These are phyloP conservation scores for Indicator maculatus DNA, from an alignment of 2,113 vertebrate species.

Conservation along the genomic window DNA sequence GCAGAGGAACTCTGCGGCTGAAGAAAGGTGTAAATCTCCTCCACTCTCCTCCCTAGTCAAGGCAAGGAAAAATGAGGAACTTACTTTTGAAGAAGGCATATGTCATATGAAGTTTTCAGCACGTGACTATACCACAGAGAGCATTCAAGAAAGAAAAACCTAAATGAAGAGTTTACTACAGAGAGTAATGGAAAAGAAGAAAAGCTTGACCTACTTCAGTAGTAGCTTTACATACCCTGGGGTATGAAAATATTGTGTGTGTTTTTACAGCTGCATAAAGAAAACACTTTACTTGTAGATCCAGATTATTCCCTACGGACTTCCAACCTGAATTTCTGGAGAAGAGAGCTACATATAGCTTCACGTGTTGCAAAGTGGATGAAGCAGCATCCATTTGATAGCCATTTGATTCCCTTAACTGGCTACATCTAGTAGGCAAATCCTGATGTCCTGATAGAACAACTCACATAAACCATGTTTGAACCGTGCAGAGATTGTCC, in stretches of 20 bases:
- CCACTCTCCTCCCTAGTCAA: neutral
- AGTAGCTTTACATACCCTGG: neutral
- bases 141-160: neutral
- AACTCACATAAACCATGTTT: neutral
- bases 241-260: neutral
- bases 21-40: neutral
- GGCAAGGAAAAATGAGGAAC: neutral
- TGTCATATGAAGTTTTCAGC: neutral
- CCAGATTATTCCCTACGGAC: neutral
- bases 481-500: neutral
- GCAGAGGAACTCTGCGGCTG: neutral
- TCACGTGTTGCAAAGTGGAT: neutral
- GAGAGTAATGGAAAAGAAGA: neutral
- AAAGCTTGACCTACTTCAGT: neutral
- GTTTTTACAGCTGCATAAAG: neutral
- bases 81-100: neutral
- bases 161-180: neutral
- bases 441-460: neutral
- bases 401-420: slow-evolving; percentile 20
- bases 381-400: slow-evolving; percentile 17
- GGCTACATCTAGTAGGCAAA: neutral
- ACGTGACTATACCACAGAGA: neutral
- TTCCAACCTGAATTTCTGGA: neutral
- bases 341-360: neutral
- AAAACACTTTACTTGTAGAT: neutral